Conservation (phyloP, 1,140 invertebrate species). For the Orussus abietinus region DNA sequence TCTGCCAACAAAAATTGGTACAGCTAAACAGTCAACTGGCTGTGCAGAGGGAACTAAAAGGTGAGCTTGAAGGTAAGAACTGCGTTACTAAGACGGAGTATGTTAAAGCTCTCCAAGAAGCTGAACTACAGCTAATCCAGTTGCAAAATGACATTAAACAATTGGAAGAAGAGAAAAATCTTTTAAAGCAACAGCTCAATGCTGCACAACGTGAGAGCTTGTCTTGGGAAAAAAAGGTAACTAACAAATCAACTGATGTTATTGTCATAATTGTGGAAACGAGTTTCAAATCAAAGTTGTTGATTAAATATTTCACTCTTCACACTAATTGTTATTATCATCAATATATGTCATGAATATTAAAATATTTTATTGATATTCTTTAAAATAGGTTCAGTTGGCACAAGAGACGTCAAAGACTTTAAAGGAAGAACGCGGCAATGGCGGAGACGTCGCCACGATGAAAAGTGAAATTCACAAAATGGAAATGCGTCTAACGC, state of each 20-base stretch:
- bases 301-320: slow-evolving; percentile 3
- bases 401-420: slow-evolving; percentile 65
- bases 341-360: slow-evolving; percentile 3
- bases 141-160: slow-evolving; percentile 65
- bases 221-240: slow-evolving; percentile 75
- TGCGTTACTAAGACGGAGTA: slow-evolving; percentile 56
- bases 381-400: slow-evolving; percentile 56
- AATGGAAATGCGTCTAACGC: slow-evolving; percentile 66
- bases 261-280: no score
- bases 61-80: slow-evolving; percentile 60
- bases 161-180: slow-evolving; percentile 63
- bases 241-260: slow-evolving; percentile 6
- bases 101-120: slow-evolving; percentile 54
- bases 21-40: slow-evolving; percentile 59
- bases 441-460: slow-evolving; percentile 63
- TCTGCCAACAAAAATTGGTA: slow-evolving; percentile 58
- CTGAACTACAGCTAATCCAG: slow-evolving; percentile 62
- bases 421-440: slow-evolving; percentile 62
- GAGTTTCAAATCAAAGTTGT: no score
- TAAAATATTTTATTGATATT: slow-evolving; percentile 5
- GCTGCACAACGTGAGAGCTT: slow-evolving; percentile 64
- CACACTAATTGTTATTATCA: slow-evolving; percentile 4
- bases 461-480: slow-evolving; percentile 80
- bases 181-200: slow-evolving; percentile 60
- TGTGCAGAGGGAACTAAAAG: slow-evolving; percentile 58